Conservation (phyloP, 2,797 vertebrate genomes). For the Sarcoramphus papa region DNA sequence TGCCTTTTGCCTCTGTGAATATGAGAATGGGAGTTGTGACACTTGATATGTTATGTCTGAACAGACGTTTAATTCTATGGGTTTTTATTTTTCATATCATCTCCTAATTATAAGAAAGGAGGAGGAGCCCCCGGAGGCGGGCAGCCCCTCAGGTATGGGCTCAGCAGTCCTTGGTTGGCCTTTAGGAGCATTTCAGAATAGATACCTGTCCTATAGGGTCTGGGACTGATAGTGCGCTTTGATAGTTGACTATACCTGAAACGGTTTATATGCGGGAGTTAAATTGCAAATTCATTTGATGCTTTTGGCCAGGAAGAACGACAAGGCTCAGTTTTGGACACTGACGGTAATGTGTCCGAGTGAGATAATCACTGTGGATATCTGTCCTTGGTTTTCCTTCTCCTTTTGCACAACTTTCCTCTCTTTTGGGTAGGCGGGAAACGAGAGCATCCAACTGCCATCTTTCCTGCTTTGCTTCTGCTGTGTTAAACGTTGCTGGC, state of each 20-base stretch:
- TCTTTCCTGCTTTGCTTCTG: background rate
- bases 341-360: fast-evolving
- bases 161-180: background rate
- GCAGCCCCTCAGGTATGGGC: background rate
- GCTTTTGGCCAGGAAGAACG: background rate
- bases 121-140: background rate
- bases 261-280: fast-evolving
- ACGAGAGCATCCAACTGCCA: background rate
- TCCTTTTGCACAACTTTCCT: background rate
- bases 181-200: background rate
- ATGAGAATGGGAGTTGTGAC: background rate
- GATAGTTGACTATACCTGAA: background rate
- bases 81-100: background rate
- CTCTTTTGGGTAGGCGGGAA: background rate
- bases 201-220: fast-evolving
- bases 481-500: background rate
- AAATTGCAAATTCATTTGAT: background rate
- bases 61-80: background rate
- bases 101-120: background rate
- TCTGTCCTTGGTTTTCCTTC: background rate
- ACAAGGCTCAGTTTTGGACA: background rate
- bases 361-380: background rate
- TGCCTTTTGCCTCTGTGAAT: background rate
- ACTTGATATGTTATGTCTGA: background rate
- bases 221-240: background rate